Evolutionary conservation across 2,888 invertebrate species (phyloP).

Genomic region (Philonicus albiceps): DNA sequence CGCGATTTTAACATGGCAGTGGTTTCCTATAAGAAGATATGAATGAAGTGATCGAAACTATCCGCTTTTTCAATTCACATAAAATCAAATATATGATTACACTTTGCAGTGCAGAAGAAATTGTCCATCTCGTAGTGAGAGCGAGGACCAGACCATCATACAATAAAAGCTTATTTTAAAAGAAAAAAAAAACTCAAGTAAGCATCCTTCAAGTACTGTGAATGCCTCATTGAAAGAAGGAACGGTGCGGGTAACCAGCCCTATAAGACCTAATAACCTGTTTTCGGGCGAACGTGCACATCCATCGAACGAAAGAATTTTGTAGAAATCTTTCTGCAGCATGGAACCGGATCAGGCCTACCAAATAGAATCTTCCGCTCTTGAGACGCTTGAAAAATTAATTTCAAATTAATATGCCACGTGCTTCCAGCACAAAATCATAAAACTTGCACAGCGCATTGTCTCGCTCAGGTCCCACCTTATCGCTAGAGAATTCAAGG

Average conservation of each 20-base stretch:
- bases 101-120: neutral
- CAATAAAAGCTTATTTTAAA: neutral
- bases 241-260: neutral
- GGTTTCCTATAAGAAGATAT: no score
- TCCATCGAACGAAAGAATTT: slow-evolving; percentile 44
- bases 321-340: slow-evolving; percentile 9
- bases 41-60: no score
- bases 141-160: neutral
- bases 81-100: neutral
- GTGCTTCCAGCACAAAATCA: slow-evolving; percentile 44
- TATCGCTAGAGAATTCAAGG: neutral
- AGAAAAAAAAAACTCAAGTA: neutral
- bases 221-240: neutral
- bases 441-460: slow-evolving; percentile 26
- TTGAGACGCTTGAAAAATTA: slow-evolving; percentile 44
- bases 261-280: neutral
- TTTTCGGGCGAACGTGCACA: slow-evolving; percentile 26
- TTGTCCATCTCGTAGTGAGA: neutral
- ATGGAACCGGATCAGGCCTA: neutral
- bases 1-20: no score
- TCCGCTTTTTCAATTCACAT: neutral
- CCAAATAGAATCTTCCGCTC: slow-evolving; percentile 37
- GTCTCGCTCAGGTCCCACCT: neutral
- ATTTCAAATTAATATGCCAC: slow-evolving; percentile 49
- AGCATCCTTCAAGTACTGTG: neutral